Evolutionary conservation across 2,797 vertebrate genomes (phyloP).

Genomic region (Crocidura indochinensis): DNA sequence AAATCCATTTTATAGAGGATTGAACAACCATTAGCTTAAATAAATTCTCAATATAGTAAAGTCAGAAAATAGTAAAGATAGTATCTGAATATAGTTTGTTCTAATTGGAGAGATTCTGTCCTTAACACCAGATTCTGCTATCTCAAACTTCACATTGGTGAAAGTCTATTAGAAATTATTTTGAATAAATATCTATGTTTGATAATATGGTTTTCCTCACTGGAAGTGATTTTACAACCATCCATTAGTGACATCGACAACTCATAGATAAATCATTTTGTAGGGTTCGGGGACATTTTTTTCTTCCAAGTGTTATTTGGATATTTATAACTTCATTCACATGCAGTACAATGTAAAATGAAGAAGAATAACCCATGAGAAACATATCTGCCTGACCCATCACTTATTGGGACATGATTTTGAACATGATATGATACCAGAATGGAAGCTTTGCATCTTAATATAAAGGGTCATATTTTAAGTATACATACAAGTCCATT

Average conservation of each 20-base stretch:
- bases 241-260: not conserved
- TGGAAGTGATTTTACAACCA: not conserved
- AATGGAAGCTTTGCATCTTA: no score
- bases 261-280: not conserved
- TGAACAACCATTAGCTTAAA: not conserved
- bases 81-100: not conserved
- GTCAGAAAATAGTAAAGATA: not conserved
- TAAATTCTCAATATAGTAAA: slow-evolving; percentile 29
- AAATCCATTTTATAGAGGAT: slow-evolving; percentile 14
- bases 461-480: not conserved
- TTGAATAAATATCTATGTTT: not conserved
- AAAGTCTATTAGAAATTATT: not conserved
- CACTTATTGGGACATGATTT: no score
- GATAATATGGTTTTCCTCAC: not conserved
- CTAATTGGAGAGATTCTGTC: not conserved
- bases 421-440: no score
- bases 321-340: no score
- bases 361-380: no score
- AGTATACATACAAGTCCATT: not conserved
- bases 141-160: not conserved
- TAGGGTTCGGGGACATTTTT: no score
- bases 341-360: no score
- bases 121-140: not conserved
- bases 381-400: no score
- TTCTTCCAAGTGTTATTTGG: no score